Conservation (phyloP, 2,113 vertebrate species). For the Grantiella picta region DNA sequence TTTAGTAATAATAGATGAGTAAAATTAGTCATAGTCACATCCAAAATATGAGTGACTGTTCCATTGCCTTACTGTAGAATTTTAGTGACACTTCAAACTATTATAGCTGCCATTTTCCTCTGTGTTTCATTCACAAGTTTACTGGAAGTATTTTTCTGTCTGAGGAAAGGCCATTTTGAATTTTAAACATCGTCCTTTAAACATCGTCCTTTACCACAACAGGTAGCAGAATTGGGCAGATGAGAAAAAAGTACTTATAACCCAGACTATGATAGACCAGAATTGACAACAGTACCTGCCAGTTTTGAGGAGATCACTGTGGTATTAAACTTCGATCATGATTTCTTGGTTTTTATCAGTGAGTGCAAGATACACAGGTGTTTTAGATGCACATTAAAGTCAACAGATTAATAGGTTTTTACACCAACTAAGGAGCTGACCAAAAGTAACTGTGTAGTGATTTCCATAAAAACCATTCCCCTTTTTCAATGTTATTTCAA, state of each 20-base stretch:
- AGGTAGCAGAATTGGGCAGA: not conserved
- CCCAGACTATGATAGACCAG: not conserved
- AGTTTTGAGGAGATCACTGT: not conserved
- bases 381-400: not conserved
- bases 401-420: not conserved
- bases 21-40: not conserved
- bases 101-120: not conserved
- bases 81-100: not conserved
- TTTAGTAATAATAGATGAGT: not conserved
- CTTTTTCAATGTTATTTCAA: not conserved
- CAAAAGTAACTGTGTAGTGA: not conserved
- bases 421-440: not conserved
- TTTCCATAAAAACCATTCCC: not conserved
- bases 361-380: not conserved
- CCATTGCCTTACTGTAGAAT: not conserved
- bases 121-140: not conserved
- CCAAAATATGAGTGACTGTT: not conserved
- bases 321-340: not conserved
- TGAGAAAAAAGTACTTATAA: not conserved
- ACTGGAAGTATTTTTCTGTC: not conserved
- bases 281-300: not conserved
- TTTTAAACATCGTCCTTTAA: not conserved
- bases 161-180: not conserved
- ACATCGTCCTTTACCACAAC: rapidly evolving
- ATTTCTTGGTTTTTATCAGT: not conserved